phyloP scores from a whole-genome alignment of 2,888 invertebrate genomes.

The Campoplex nolae region DNA sequence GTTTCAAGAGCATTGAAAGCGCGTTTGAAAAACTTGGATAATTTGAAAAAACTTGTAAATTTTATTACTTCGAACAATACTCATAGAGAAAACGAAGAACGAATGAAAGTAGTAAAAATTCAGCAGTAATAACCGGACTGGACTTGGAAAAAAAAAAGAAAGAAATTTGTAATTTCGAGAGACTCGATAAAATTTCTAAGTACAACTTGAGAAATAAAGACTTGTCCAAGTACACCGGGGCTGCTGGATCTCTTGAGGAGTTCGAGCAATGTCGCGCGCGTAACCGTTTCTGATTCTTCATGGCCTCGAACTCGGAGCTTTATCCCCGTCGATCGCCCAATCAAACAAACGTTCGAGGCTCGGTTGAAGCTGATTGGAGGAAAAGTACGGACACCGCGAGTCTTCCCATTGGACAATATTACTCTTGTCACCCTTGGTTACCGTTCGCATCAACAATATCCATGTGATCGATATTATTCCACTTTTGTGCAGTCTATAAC shows the following conservation, averaged over 20 bases:
- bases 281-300: slow-evolving; percentile 79
- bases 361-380: slow-evolving; percentile 78
- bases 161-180: background rate
- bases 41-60: background rate
- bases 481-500: slow-evolving; percentile 71
- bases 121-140: background rate
- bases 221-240: background rate
- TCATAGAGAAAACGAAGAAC: background rate
- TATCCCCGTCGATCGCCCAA: slow-evolving; percentile 82
- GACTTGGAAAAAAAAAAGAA: background rate
- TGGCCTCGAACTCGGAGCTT: slow-evolving; percentile 82
- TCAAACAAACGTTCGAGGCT: slow-evolving; percentile 80
- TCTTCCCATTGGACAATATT: slow-evolving; percentile 81
- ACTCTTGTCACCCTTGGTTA: slow-evolving; percentile 82
- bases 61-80: background rate
- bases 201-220: background rate
- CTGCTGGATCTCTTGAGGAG: slow-evolving; percentile 61
- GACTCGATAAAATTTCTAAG: background rate
- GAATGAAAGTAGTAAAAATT: background rate
- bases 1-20: background rate
- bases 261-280: slow-evolving; percentile 77
- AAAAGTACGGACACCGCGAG: slow-evolving; percentile 79
- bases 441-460: slow-evolving; percentile 83
- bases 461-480: slow-evolving; percentile 81
- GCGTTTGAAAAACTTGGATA: background rate